These are phyloP conservation scores for Cactoblastis cactorum DNA, from an alignment of 2,888 invertebrate genomes.

Conservation along the genomic window DNA sequence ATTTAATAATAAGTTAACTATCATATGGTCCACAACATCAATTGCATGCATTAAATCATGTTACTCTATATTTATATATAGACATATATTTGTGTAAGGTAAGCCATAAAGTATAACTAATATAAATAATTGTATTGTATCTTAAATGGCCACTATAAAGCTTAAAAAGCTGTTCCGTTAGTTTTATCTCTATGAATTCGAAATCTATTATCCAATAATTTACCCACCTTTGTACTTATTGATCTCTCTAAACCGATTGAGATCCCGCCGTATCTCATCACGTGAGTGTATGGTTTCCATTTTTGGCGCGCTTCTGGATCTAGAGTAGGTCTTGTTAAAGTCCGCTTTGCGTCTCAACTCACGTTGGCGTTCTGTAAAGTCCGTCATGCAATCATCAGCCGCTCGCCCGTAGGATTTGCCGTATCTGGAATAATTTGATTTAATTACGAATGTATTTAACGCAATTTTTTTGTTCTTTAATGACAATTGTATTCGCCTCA, in stretches of 20 bases:
- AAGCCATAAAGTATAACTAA: no score
- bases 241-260: slow-evolving; percentile 73
- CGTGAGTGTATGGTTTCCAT: slow-evolving; percentile 77
- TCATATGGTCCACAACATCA: slow-evolving; percentile 22
- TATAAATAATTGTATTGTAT: no score
- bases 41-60: slow-evolving; percentile 12
- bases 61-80: no score
- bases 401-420: slow-evolving; percentile 80
- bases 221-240: slow-evolving; percentile 75
- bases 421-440: slow-evolving; percentile 42
- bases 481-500: no score
- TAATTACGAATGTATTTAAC: no score
- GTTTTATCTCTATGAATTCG: no score
- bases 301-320: slow-evolving; percentile 78
- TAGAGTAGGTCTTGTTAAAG: slow-evolving; percentile 60
- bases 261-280: slow-evolving; percentile 74
- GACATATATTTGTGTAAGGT: no score
- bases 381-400: slow-evolving; percentile 80
- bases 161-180: no score
- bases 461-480: no score
- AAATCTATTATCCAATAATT: no score
- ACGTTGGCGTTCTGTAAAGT: slow-evolving; percentile 72
- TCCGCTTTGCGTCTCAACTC: slow-evolving; percentile 60
- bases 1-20: neutral
- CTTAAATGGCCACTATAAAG: no score